Evolutionary conservation across 1,140 invertebrate species (phyloP), one percentile per base, ranked within the genome.

Genomic region (Mactra quadrangularis): DNA sequence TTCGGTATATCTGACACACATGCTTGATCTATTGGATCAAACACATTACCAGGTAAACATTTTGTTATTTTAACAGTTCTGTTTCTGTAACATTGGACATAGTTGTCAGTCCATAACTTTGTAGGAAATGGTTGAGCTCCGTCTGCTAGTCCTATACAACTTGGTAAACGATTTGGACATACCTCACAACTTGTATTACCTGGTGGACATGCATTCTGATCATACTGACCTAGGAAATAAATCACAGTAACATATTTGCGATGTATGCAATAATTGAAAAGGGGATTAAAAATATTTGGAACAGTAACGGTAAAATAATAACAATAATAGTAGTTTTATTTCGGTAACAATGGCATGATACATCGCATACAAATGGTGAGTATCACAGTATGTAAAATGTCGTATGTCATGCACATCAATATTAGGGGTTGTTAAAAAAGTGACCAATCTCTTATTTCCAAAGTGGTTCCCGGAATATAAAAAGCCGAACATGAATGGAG

Each of bases 191-290:
- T 50, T 1, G 9, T 62, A 62, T 85, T 75, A 25, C 79, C 55
- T 1, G 50, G 29, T 1, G 19, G 38, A 53, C 87, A 88, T 29
- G 74, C 33, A 47, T 86, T 84, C 35, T 83, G 76, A 47, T 84
- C 60, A 66, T 88, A 88, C 25, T 86, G 82, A 66, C 87, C 87
- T 88, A 41, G 6, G 4, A 50, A 47, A 52, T 27, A 11, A 31
- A 64, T 29, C 7, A 33, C n/a, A n/a, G n/a, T n/a, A n/a, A n/a
- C 3, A 25, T 70, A 13, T 25, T 27, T 45, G 17, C n/a, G 31
- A 60, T 6, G 33, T 60, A 25, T 29, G 25, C n/a, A n/a, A n/a
- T n/a, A n/a, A n/a, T n/a, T n/a, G 11, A 50, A 50, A 13, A 13
- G 47, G n/a, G 11, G n/a, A 13, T 13, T 13, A 50, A 50, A 50